Conservation (phyloP, 2,888 invertebrate species). For the Pseudanteris insignis region DNA sequence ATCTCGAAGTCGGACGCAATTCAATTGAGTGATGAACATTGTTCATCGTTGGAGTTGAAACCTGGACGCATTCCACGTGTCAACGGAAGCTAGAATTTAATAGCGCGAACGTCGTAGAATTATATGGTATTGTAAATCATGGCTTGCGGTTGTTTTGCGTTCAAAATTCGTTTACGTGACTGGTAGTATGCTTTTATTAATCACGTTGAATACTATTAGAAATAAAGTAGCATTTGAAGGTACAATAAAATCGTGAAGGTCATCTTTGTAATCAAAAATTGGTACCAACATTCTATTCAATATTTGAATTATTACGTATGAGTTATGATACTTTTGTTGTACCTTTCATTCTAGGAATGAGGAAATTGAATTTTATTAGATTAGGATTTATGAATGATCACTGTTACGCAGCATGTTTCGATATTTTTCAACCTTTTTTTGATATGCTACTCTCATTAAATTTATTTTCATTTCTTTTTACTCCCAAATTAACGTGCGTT, state of each 20-base stretch:
- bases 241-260: conserved; percentile 27
- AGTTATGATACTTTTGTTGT: conserved; percentile 17
- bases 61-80: conserved; percentile 22
- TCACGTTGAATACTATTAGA: conserved; percentile 15
- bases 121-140: conserved; percentile 13
- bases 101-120: conserved; percentile 20
- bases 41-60: conserved; percentile 32
- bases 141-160: conserved; percentile 28
- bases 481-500: conserved; percentile 17
- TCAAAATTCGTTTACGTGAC: conserved; percentile 18
- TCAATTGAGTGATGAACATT: conserved; percentile 25
- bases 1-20: conserved; percentile 21
- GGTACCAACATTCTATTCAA: too few relatives aligned
- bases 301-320: too few relatives aligned
- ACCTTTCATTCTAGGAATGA: conserved; percentile 31
- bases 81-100: conserved; percentile 11
- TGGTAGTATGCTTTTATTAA: conserved; percentile 27
- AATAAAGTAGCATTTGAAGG: conserved; percentile 23
- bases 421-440: conserved; percentile 8
- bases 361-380: background rate
- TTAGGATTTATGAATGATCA: conserved; percentile 27
- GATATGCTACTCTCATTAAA: conserved; percentile 1
- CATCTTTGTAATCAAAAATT: too few relatives aligned
- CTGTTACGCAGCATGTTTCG: conserved; percentile 39
- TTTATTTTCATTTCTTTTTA: conserved; percentile 19